Percentiles rank a stretch among this genome's conserved stretches.
Conservation (phyloP, 2,797 vertebrate species). For the Silurus lanzhouensis region DNA sequence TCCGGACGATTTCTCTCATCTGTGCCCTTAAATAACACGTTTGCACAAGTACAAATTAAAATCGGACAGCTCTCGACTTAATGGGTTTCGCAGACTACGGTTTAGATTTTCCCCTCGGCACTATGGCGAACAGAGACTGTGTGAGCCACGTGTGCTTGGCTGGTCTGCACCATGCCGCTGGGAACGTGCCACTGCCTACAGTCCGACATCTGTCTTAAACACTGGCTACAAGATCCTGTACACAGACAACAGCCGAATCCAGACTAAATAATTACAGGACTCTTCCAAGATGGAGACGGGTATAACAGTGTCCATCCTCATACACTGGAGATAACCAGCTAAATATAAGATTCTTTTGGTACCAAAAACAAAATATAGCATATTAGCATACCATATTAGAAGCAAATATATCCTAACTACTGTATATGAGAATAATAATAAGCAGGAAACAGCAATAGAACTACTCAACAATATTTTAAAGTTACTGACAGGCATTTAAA, state of each 20-base stretch:
- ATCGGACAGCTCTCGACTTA: slow-evolving; percentile 67
- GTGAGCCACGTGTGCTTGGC: slow-evolving; percentile 52
- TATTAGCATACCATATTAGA: not conserved
- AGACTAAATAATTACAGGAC: slow-evolving; percentile 37
- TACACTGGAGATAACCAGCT: slow-evolving; percentile 1
- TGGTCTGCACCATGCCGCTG: slow-evolving; percentile 39
- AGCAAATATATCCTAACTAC: not conserved
- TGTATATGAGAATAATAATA: not conserved
- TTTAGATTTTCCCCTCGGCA: slow-evolving; percentile 68
- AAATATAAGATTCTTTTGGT: not conserved
- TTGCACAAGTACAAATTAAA: slow-evolving; percentile 64
- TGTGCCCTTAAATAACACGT: slow-evolving; percentile 62
- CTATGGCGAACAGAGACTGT: slow-evolving; percentile 44
- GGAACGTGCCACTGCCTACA: slow-evolving; percentile 44
- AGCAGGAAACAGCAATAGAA: not conserved
- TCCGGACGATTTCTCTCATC: slow-evolving; percentile 45
- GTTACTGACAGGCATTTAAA: slow-evolving; percentile 16
- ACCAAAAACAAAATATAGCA: not conserved
- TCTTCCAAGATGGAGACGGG: slow-evolving; percentile 9
- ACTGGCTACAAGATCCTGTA: slow-evolving; percentile 45
- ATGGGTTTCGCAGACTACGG: slow-evolving; percentile 69
- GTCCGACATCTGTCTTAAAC: slow-evolving; percentile 53
- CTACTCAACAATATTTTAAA: not conserved
- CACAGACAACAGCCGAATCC: slow-evolving; percentile 40
- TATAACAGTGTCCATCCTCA: not conserved